A percentile compares a stretch with the other conserved stretches of the same genome.
Conservation (phyloP, 2,888 invertebrate species). For the Odontocerum albicorne region DNA sequence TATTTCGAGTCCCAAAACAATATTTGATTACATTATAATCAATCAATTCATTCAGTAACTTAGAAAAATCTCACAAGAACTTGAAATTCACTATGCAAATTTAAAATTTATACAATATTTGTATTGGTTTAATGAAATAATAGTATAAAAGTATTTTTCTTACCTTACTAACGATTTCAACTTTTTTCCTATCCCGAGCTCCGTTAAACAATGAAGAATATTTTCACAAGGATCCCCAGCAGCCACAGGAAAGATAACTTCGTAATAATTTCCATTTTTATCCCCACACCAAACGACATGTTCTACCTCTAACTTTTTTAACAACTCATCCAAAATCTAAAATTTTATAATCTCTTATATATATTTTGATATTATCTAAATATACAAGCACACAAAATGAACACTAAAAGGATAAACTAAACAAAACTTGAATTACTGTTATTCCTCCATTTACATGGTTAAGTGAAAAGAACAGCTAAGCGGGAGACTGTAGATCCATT, state of each 20-base stretch:
- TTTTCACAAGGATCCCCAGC: slow-evolving; percentile 74
- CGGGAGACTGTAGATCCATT: too few species aligned
- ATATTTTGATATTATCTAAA: neutral
- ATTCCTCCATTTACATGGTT: neutral
- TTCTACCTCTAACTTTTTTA: slow-evolving; percentile 66
- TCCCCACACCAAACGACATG: slow-evolving; percentile 72
- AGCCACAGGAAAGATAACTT: slow-evolving; percentile 69
- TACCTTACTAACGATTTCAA: slow-evolving; percentile 74
- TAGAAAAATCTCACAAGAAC: too few species aligned
- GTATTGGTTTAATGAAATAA: too few species aligned
- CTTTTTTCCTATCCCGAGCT: slow-evolving; percentile 69
- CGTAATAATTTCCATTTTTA: slow-evolving; percentile 67
- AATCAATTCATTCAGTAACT: too few species aligned
- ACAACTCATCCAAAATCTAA: slow-evolving; percentile 59
- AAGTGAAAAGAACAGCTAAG: too few species aligned
- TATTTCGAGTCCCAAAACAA: too few species aligned
- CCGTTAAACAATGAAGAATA: slow-evolving; percentile 71
- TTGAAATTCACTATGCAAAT: too few species aligned
- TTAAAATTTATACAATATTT: too few species aligned
- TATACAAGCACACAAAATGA: neutral
- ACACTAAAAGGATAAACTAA: neutral
- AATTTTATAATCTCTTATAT: neutral
- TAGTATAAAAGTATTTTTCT: slow-evolving; percentile 34
- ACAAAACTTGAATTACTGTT: neutral
- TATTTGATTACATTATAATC: too few species aligned